Base-by-base conservation (phyloP, 35 echinoderm and acorn worm species). In the Apostichopus californicus region DNA sequence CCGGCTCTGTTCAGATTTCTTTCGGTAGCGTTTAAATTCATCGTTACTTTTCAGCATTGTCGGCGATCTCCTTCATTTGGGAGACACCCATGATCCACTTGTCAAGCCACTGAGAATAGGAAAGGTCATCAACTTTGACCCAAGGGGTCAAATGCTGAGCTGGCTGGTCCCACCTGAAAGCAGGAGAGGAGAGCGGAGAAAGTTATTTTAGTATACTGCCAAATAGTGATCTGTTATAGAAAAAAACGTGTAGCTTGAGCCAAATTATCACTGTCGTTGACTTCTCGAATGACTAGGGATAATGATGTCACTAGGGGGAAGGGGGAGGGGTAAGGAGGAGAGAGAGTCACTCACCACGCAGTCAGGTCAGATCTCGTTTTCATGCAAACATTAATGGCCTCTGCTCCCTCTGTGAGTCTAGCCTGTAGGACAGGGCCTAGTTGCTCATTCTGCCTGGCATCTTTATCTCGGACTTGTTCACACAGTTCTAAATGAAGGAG, bases 161-260 rank as follows among this genome's bases (percentile, higher is more conserved):
- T 92, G 96, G 96, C 83, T 97, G 96, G 73, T 97, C 96, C 96
- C 94, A 97, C 96, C 96, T 96, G 91, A 17, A 55, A 11, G 15
- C 61, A 68, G 14, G 66, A 71, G 23, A 60, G 55, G 55, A 28
- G 46, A 26, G 15, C 6, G 4, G n/a, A 54, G 12, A 23, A 79
- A 46, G 5, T 25, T 6, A 79, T 34, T 46, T 10, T 11, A 22
- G 28, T 18, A 78, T 1, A 65, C 66, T 15, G 54, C 57, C 15
- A 57, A n/a, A 73, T 14, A 34, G 11, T n/a, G 2, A 21, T 58
- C 12, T 46, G 13, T 20, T 5, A 92, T 52, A 1, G 26, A 6
- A 11, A 17, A 81, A 53, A 82, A 17, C 28, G 15, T 4, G 5
- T n/a, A 13, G 34, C 34, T 46, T 1, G 11, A 56, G 56, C 12